Base-by-base conservation (phyloP, 2,113 vertebrate genomes). In the Piprites chloris region DNA sequence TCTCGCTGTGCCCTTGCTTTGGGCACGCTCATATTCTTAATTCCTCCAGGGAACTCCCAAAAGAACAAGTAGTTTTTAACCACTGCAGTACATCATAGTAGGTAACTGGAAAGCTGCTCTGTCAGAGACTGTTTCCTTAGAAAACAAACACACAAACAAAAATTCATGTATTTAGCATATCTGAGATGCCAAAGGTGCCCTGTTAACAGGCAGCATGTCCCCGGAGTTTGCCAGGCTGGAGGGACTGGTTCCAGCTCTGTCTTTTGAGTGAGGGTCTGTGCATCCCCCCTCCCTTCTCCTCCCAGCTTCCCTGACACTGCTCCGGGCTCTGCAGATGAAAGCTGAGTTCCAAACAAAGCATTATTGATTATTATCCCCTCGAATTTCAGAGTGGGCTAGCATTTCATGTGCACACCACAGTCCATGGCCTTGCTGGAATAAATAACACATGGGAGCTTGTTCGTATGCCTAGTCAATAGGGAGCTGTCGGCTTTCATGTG, bases 371-470 rank as follows among this genome's bases (percentile, higher is more conserved):
- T 86, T 59, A 85, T 92, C 72, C 89, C 88, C 69, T 94, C 23
- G 3, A 77, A 71, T 96, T 92, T 94, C 92, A 89, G 88, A 74
- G 68, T 0, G 4, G 85, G 84, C 52, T 80, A 73, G 53, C 77
- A 55, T 93, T 97, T 87, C 69, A 69, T 42, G 87, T 37, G 55
- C 42, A 19, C 4, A 3, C 68, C 79, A 58, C 68, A 85, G 86
- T 72, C 75, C 77, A 7, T 13, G 81, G 80, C 65, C 90, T 94
- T 50, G 55, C 91, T 89, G 89, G 91, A 96, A 94, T 95, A 95
- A 97, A 94, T 91, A 97, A 92, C 94, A 95, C 94, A 95, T 95
- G 95, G 62, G 80, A 85, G 84, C 80, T 61, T 65, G 87, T 80
- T 96, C 79, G 0, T 92, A 41, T 32, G 78, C 90, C 87, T 47